These are phyloP conservation scores for Drosophila falleni DNA, from an alignment of 2,888 invertebrate genomes.

Conservation along the genomic window DNA sequence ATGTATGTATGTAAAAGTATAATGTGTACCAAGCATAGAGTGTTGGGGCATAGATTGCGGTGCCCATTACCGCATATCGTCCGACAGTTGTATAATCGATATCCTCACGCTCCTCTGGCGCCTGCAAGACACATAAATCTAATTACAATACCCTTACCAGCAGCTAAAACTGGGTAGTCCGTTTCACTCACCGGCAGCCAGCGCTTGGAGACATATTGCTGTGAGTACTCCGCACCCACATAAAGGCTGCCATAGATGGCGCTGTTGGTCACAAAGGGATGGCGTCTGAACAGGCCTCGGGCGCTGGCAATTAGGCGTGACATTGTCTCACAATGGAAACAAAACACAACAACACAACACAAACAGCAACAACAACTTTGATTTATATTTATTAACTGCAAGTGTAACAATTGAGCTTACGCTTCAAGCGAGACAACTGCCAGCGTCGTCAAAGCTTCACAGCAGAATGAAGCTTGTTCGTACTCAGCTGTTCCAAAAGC, in stretches of 20 bases:
- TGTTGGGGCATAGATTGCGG: slow-evolving; percentile 87
- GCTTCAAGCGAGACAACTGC: slow-evolving; percentile 48
- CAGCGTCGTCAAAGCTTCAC: slow-evolving; percentile 60
- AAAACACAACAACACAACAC: slow-evolving; percentile 1
- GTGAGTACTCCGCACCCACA: slow-evolving; percentile 92
- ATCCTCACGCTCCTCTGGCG: slow-evolving; percentile 77
- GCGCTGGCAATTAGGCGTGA: slow-evolving; percentile 63
- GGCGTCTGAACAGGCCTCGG: slow-evolving; percentile 84
- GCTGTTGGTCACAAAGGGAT: slow-evolving; percentile 87
- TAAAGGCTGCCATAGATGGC: slow-evolving; percentile 91
- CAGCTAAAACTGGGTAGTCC: slow-evolving; percentile 2
- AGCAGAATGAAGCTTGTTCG: slow-evolving; percentile 44
- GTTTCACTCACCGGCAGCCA: slow-evolving; percentile 87
- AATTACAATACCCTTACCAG: slow-evolving; percentile 34
- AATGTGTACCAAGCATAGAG: slow-evolving; percentile 87
- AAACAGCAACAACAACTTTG: slow-evolving; percentile 36
- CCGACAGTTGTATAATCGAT: slow-evolving; percentile 87
- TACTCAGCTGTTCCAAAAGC: slow-evolving; percentile 71
- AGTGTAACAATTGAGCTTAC: slow-evolving; percentile 43
- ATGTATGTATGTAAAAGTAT: not conserved
- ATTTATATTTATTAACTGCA: slow-evolving; percentile 52
- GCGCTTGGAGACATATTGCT: slow-evolving; percentile 90
- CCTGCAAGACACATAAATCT: slow-evolving; percentile 55
- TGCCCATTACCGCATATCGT: slow-evolving; percentile 88
- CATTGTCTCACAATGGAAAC: slow-evolving; percentile 55